These are phyloP conservation scores for Drosophila bifasciata DNA, from an alignment of 1,140 invertebrate species.

Conservation along the genomic window DNA sequence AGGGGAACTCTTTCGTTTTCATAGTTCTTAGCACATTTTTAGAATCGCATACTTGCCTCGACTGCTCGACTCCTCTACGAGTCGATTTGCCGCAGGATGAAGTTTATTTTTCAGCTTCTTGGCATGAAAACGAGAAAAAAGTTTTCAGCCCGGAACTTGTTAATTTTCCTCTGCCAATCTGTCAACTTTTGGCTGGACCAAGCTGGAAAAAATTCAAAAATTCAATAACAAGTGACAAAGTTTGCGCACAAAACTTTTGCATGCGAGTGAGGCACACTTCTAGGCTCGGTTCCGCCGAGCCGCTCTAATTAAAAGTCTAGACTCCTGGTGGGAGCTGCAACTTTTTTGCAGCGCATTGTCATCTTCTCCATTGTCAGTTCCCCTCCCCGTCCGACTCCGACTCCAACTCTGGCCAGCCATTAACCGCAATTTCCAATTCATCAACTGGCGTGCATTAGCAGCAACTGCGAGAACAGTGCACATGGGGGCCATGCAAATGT, in stretches of 20 bases:
- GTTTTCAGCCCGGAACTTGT: conserved; percentile 62
- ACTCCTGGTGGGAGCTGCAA: conserved; percentile 32
- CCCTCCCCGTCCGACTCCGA: conserved; percentile 31
- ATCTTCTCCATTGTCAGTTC: conserved; percentile 18
- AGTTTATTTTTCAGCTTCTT: conserved; percentile 52
- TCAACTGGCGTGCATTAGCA: conserved; percentile 69
- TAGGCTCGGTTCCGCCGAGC: conserved; percentile 51
- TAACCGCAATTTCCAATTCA: conserved; percentile 81
- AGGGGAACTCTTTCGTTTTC: conserved; percentile 38
- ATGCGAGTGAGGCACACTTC: conserved; percentile 47
- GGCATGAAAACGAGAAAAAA: conserved; percentile 18
- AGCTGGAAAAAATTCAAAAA: conserved; percentile 27
- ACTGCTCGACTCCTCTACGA: conserved; percentile 79
- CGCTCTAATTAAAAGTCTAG: conserved; percentile 78
- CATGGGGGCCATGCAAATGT: conserved; percentile 57
- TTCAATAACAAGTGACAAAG: conserved; percentile 67
- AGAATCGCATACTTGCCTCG: conserved; percentile 66
- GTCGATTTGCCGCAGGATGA: conserved; percentile 71
- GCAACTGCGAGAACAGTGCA: conserved; percentile 25
- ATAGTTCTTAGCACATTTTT: conserved; percentile 75
- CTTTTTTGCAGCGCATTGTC: conserved; percentile 34
- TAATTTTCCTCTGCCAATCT: conserved; percentile 81
- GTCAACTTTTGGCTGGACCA: conserved; percentile 60
- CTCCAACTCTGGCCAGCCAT: conserved; percentile 54
- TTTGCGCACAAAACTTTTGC: conserved; percentile 54